Conservation (phyloP, 2,888 invertebrate species). For the Andrena fulva region DNA sequence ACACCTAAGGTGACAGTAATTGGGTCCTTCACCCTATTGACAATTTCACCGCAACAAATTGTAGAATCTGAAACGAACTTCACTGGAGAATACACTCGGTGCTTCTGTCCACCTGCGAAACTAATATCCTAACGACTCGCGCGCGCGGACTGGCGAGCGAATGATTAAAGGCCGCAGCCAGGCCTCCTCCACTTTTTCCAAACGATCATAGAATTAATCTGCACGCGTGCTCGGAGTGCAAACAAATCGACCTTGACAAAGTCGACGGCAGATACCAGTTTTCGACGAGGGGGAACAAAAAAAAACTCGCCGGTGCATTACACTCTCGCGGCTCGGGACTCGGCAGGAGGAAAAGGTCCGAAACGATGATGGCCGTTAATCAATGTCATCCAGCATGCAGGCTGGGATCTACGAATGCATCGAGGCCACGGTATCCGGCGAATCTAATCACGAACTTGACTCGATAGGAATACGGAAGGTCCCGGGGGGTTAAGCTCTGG, state of each 20-base stretch:
- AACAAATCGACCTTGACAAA: conserved; percentile 53
- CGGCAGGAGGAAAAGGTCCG: conserved; percentile 37
- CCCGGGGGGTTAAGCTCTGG: conserved; percentile 39
- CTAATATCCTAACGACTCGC: not conserved
- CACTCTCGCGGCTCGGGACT: conserved; percentile 18
- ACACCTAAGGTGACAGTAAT: too few relatives aligned
- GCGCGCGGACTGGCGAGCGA: not conserved
- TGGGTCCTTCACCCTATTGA: too few relatives aligned
- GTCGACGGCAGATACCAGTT: conserved; percentile 26
- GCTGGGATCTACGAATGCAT: conserved; percentile 60
- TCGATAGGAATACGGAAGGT: conserved; percentile 69
- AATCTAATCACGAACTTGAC: conserved; percentile 71
- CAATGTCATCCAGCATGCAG: conserved; percentile 60
- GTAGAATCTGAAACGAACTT: not conserved
- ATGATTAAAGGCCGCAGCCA: not conserved
- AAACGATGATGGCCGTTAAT: conserved; percentile 62
- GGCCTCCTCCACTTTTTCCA: not conserved
- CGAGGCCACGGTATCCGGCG: conserved; percentile 60
- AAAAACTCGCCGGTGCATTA: conserved; percentile 29
- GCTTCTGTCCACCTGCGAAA: not conserved
- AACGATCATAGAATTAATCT: not conserved
- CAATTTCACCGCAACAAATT: too few relatives aligned
- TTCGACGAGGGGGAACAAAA: not conserved
- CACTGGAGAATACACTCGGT: not conserved
- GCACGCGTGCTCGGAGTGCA: conserved; percentile 9